Conservation (phyloP, 2,797 vertebrate genomes). For the Avahi laniger region DNA sequence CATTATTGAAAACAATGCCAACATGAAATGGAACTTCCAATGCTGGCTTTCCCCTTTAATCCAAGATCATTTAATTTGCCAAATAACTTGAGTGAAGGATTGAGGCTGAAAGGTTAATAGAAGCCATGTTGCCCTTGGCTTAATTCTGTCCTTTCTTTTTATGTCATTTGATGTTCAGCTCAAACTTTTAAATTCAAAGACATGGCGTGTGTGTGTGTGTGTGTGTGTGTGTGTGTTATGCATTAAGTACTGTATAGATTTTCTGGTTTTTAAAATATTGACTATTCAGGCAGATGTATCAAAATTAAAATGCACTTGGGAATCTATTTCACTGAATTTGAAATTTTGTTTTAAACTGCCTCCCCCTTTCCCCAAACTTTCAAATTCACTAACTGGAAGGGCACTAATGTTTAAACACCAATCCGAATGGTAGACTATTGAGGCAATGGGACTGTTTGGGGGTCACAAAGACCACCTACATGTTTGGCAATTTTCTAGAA, state of each 20-base stretch:
- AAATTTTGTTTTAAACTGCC: slow-evolving; percentile 9
- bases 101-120: slow-evolving; percentile 58
- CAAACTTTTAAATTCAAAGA: slow-evolving; percentile 28
- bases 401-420: slow-evolving; percentile 38
- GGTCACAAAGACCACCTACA: background rate
- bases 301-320: slow-evolving; percentile 28
- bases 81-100: slow-evolving; percentile 42
- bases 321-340: slow-evolving; percentile 26
- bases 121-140: slow-evolving; percentile 47
- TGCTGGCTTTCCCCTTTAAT: slow-evolving; percentile 5
- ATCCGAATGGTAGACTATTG: slow-evolving; percentile 20
- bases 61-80: slow-evolving; percentile 48
- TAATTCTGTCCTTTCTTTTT: slow-evolving; percentile 42
- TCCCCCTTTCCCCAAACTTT: background rate
- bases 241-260: background rate
- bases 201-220: background rate
- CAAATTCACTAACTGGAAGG: slow-evolving; percentile 18
- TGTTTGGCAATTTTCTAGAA: background rate
- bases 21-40: background rate
- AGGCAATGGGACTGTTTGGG: background rate
- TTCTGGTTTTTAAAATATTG: background rate
- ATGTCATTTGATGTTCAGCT: slow-evolving; percentile 43
- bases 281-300: background rate
- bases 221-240: background rate
- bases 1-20: slow-evolving; percentile 41